Base-by-base conservation (phyloP, 2,113 vertebrate genomes). In the Cairina moschata region DNA sequence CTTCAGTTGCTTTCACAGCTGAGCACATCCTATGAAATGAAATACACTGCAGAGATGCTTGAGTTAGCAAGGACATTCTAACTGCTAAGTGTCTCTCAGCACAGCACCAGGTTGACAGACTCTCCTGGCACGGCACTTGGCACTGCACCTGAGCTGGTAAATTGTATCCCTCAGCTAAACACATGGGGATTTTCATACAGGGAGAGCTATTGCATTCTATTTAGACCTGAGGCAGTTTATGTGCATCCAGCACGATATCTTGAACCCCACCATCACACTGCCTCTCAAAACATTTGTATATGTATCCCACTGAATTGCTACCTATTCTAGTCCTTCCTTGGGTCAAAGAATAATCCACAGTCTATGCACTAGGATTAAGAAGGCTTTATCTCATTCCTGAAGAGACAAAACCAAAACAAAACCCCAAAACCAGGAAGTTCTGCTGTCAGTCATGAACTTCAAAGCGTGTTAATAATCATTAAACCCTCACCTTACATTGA, bases 1-100 rank as follows among this genome's bases (percentile, higher is more conserved):
- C 56, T 62, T 72, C 60, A 20, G 60, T 69, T 95, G 84, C 93
- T 95, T 96, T 95, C 75, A 91, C 92, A 97, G 93, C 88, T 96
- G 92, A 71, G 63, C 44, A 90, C 48, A 86, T 90, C 71, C 75
- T n/a, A 85, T 1, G 11, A 93, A 96, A 94, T 88, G 67, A 86
- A 95, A 68, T 58, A 67, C 67, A 59, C 82, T 83, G 63, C 32
- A 80, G 78, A 94, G 79, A 66, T 91, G 63, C 34, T 67, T 91
- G 82, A 80, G 67, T 85, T 90, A 90, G 79, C 34, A 95, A 90
- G 54, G 59, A 90, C 40, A 62, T 88, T 48, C 46, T 95, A 96
- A 62, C 90, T 90, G 78, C 88, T 93, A 95, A 94, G 90, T 73
- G 85, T 73, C 77, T 81, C 17, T 81, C 73, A 90, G 72, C 38